A percentile compares a stretch with the other conserved stretches of the same genome.
Evolutionary conservation across 2,113 vertebrate species (phyloP).

Genomic region (Pandion haliaetus): DNA sequence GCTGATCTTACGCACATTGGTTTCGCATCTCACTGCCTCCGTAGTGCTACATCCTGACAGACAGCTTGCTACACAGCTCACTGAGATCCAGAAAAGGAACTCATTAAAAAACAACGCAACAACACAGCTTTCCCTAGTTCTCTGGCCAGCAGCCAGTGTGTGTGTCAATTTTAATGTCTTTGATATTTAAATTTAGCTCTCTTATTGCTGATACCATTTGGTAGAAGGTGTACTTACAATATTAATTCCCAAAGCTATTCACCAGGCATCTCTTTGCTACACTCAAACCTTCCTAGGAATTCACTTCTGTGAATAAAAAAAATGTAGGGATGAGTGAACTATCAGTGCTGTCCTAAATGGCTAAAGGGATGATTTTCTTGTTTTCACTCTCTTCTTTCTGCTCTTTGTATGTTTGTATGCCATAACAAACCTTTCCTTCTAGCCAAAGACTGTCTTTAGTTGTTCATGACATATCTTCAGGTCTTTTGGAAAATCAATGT

Average conservation of each 20-base stretch:
- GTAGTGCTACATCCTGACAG: not conserved
- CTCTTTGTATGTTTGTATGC: not conserved
- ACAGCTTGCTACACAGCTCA: not conserved
- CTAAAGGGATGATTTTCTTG: not conserved
- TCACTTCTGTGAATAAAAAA: not conserved
- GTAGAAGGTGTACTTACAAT: constrained; percentile 7
- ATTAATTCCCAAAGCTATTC: constrained; percentile 11
- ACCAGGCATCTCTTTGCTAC: not conserved
- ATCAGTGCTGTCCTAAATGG: not conserved
- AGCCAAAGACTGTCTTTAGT: not conserved
- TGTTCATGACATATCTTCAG: not conserved
- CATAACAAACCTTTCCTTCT: not conserved
- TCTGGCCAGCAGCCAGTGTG: constrained; percentile 30
- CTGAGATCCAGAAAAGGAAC: not conserved
- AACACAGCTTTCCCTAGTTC: not conserved
- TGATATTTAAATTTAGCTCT: constrained; percentile 54
- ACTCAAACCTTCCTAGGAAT: not conserved
- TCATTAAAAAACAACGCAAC: constrained; percentile 2
- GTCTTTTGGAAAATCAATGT: not conserved
- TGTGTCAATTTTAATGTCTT: constrained; percentile 52
- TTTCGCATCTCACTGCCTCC: not conserved
- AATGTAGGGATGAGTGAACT: not conserved
- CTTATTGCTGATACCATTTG: constrained; percentile 17
- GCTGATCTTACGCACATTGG: not conserved
- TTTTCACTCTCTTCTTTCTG: not conserved